Percentiles rank a stretch among this genome's conserved stretches.
These are phyloP conservation scores for Atta cephalotes DNA, from an alignment of 1,140 invertebrate genomes.

Conservation along the genomic window DNA sequence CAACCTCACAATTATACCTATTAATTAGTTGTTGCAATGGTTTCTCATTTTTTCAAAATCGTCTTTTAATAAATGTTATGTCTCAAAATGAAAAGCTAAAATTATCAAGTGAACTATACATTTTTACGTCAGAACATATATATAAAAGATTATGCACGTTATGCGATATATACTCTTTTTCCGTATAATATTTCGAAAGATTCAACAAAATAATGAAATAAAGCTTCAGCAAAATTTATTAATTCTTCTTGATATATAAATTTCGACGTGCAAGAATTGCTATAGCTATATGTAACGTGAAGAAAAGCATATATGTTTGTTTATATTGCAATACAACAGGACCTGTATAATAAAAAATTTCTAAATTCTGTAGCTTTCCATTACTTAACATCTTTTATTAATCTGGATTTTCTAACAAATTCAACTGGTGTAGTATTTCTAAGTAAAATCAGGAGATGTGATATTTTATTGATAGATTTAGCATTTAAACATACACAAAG, in stretches of 20 bases:
- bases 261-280: background rate
- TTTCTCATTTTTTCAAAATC: background rate
- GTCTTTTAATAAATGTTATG: background rate
- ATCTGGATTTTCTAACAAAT: background rate
- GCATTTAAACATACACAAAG: background rate
- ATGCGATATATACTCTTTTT: slow-evolving; percentile 4
- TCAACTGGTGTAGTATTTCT: background rate
- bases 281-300: background rate
- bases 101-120: background rate
- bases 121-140: background rate
- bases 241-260: background rate
- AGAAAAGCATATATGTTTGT: background rate
- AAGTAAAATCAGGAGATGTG: background rate
- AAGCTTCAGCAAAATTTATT: background rate
- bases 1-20: background rate
- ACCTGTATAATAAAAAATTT: slow-evolving; percentile 9
- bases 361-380: slow-evolving; percentile 5
- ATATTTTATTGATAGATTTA: background rate
- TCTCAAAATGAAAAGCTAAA: slow-evolving; percentile 7
- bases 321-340: background rate
- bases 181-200: slow-evolving; percentile 22
- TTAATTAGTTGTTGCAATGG: background rate
- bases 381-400: background rate
- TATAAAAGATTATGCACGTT: slow-evolving; percentile 13
- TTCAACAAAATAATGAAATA: background rate